Evolutionary conservation across 2,797 vertebrate species (phyloP).

Genomic region (Octomys mimax): DNA sequence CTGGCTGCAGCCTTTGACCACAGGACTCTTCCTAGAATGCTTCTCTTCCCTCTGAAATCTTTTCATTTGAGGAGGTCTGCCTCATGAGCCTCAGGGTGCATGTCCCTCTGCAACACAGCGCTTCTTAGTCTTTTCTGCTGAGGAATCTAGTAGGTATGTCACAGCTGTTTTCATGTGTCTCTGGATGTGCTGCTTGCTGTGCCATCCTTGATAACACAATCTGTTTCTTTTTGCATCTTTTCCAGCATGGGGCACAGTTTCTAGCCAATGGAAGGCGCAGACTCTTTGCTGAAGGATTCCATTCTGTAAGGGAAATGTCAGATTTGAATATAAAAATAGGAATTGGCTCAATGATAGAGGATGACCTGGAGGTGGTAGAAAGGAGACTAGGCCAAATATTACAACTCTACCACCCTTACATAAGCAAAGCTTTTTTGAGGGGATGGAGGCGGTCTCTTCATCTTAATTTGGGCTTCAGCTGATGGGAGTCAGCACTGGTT

Average conservation of each 20-base stretch:
- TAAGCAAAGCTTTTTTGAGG: background rate
- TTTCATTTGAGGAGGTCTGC: background rate
- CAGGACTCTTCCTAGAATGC: background rate
- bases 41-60: background rate
- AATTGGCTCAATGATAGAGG: background rate
- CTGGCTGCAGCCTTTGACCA: background rate
- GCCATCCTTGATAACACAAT: slow-evolving; percentile 19
- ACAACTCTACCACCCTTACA: background rate
- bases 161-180: background rate
- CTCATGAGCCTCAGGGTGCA: background rate
- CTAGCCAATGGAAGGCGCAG: background rate
- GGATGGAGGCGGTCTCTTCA: background rate
- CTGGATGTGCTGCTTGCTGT: background rate
- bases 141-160: background rate
- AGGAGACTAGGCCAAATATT: background rate
- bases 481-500: background rate
- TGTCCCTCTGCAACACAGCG: fast-evolving
- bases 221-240: background rate
- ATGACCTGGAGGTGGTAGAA: background rate
- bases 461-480: background rate
- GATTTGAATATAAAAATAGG: background rate
- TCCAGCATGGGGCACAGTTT: background rate
- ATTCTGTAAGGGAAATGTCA: slow-evolving; percentile 1
- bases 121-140: background rate
- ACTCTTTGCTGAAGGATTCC: slow-evolving; percentile 40